Percentiles rank a stretch among this genome's conserved stretches.
phyloP scores from a whole-genome alignment of 2,797 vertebrate species.

The Percopsis omiscomaycus region DNA sequence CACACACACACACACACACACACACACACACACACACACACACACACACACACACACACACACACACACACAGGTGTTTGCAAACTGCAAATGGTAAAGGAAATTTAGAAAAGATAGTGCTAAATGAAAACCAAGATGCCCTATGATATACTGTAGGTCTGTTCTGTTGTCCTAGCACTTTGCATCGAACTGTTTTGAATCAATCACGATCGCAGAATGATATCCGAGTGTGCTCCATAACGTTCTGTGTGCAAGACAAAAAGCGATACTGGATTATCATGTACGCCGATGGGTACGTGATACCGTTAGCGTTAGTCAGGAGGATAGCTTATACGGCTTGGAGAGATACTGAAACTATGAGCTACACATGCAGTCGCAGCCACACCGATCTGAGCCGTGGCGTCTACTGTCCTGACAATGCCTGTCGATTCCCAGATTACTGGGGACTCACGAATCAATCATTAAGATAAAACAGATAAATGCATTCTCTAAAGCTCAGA shows the following conservation, averaged over 20 bases:
- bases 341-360: conserved; percentile 38
- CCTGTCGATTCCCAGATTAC: conserved; percentile 64
- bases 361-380: conserved; percentile 57
- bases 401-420: conserved; percentile 55
- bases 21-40: no score
- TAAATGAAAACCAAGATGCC: no score
- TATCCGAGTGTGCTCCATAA: conserved; percentile 1
- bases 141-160: no score
- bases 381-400: conserved; percentile 56
- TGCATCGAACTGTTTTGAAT: no score
- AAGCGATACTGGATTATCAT: conserved; percentile 35
- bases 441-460: conserved; percentile 71
- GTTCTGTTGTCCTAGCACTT: not conserved
- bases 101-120: conserved; percentile 17
- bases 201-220: no score
- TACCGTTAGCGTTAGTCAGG: conserved; percentile 19
- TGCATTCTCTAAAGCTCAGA: conserved; percentile 43
- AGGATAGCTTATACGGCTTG: conserved; percentile 17
- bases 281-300: conserved; percentile 10
- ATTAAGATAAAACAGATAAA: conserved; percentile 69
- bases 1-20: no score
- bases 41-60: conserved; percentile 4
- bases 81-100: conserved; percentile 17
- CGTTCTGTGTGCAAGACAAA: conserved; percentile 32
- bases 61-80: conserved; percentile 15